Evolutionary conservation across 2,113 vertebrate species (phyloP).

Genomic region (Phodopus roborovskii): DNA sequence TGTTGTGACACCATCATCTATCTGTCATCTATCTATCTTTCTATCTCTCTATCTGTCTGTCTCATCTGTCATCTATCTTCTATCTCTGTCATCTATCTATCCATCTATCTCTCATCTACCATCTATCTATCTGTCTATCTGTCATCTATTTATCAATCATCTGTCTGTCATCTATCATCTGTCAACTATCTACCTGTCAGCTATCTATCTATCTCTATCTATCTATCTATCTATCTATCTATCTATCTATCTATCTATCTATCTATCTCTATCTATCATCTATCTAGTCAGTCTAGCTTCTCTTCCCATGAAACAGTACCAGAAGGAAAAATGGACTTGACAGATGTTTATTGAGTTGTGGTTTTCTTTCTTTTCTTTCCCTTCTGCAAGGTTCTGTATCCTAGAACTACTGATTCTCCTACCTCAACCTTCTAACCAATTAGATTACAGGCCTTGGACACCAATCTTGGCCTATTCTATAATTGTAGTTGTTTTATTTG

Average conservation of each 20-base stretch:
- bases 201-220: neutral
- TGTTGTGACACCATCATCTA: neutral
- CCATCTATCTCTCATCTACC: neutral
- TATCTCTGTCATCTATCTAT: neutral
- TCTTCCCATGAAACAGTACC: neutral
- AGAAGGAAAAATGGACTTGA: neutral
- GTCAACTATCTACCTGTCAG: no score
- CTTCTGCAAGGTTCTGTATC: neutral
- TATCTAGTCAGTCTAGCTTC: neutral
- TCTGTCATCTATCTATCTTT: neutral
- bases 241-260: neutral
- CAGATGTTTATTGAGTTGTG: neutral
- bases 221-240: neutral
- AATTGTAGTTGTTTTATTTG: neutral
- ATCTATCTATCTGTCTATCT: neutral
- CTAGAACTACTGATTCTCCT: neutral
- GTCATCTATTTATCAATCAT: accelerated
- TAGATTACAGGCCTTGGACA: neutral
- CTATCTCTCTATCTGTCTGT: no score
- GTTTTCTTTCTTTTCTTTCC: neutral
- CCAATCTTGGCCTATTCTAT: neutral
- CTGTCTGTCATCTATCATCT: neutral
- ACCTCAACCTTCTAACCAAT: neutral
- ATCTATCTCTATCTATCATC: neutral
- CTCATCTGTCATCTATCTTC: neutral